phyloP scores from a whole-genome alignment of 2,113 vertebrate species.

The Illadopsis cleaveri region DNA sequence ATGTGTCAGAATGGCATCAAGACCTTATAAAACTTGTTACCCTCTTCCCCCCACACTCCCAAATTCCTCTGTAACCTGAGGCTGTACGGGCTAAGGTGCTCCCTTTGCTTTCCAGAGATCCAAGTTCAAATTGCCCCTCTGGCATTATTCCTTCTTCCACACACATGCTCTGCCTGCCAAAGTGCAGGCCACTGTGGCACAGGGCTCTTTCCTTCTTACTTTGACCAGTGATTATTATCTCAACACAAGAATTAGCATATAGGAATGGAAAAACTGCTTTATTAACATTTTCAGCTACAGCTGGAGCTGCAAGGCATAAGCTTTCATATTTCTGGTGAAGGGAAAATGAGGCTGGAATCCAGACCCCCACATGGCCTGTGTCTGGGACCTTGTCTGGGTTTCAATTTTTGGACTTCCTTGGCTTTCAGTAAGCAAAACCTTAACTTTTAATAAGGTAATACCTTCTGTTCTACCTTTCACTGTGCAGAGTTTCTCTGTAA shows the following conservation, averaged over 20 bases:
- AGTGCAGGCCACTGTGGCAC: background rate
- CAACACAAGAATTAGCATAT: background rate
- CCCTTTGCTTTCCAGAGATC: background rate
- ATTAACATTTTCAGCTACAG: background rate
- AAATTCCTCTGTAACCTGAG: background rate
- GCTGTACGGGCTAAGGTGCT: background rate
- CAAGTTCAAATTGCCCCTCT: background rate
- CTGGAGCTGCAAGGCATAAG: background rate
- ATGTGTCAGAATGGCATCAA: background rate
- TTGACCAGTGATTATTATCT: background rate
- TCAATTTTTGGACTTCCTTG: background rate
- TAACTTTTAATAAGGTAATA: background rate
- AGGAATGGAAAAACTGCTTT: background rate
- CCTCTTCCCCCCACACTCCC: accelerated
- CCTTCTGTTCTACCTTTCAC: background rate
- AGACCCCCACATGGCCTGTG: background rate
- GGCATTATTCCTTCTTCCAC: background rate
- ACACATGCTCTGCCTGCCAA: background rate
- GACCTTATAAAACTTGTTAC: background rate
- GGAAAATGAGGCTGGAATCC: background rate
- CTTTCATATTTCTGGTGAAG: background rate
- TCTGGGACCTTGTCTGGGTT: background rate
- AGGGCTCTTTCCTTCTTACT: background rate
- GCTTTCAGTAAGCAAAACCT: background rate
- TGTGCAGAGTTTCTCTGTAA: background rate